Evolutionary conservation across 1,140 invertebrate genomes (phyloP).

Genomic region (Whitmania pigra): DNA sequence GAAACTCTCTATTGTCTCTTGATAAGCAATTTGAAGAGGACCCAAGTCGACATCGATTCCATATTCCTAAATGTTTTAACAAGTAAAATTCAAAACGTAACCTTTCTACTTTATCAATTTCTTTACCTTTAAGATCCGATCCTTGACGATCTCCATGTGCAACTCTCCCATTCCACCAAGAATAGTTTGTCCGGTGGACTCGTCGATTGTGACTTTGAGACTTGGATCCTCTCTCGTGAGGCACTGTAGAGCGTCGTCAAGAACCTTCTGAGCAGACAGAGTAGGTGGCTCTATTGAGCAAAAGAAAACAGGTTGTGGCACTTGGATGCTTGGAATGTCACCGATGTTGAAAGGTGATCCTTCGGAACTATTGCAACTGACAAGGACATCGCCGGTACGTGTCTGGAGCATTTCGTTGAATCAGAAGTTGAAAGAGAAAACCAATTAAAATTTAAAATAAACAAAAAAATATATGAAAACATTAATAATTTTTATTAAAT

Average conservation of each 20-base stretch:
- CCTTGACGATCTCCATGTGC: constrained; percentile 81
- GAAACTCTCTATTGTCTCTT: constrained; percentile 54
- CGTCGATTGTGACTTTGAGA: constrained; percentile 59
- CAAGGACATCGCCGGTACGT: constrained; percentile 72
- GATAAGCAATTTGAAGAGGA: constrained; percentile 81
- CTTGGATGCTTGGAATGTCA: constrained; percentile 23
- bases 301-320: constrained; percentile 89
- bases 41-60: constrained; percentile 85
- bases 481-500: constrained; percentile 11
- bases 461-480: not conserved
- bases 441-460: not conserved
- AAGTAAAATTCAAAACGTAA: too few relatives aligned
- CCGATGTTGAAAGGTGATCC: not conserved
- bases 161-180: constrained; percentile 80
- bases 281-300: constrained; percentile 89
- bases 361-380: constrained; percentile 41
- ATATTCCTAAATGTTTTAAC: constrained; percentile 52
- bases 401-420: constrained; percentile 44
- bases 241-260: constrained; percentile 73
- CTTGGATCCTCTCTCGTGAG: constrained; percentile 87
- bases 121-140: constrained; percentile 31
- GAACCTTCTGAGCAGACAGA: constrained; percentile 54
- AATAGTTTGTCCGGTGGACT: constrained; percentile 57
- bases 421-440: not conserved
- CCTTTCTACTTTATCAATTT: not conserved